Base-by-base conservation (phyloP, 2,888 invertebrate species). In the Apamea anceps region DNA sequence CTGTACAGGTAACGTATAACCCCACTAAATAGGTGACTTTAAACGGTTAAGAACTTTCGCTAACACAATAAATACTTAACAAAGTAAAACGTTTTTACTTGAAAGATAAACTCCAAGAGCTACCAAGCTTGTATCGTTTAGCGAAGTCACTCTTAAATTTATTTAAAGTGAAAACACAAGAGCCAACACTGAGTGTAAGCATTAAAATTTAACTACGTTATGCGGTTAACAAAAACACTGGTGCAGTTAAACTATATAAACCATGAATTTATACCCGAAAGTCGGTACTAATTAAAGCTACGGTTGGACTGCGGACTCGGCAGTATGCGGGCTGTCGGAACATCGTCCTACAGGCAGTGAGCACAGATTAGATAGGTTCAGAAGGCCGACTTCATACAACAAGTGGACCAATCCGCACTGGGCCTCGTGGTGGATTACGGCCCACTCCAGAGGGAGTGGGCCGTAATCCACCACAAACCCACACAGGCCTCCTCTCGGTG, bases 241-340 rank as follows among this genome's bases (percentile, higher is more conserved):
- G 84, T 84, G 81, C 82, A 87, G 86, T 83, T 86, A 87, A 88
- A 89, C 87, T 87, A 83, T 86, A 70, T 54, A 86, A 91, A 89
- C 89, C 87, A 86, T 89, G 83, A 90, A 92, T 91, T 92, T 93
- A 91, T 90, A 86, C 88, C 88, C 90, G 81, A 91, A 90, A 91
- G 92, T 91, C 91, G 82, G 91, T 87, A 88, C 92, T 94, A 94
- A 94, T 94, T 94, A 94, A 93, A 90, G 87, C 84, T 65, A 87
- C 88, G 77, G 85, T 79, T 81, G 87, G 81, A 85, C 85, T 85
- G 88, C 86, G 84, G 85, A 90, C 84, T 89, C 85, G 79, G 89
- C 90, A 84, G 84, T 84, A 87, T 87, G 85, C 85, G 81, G 79
- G 85, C 88, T 86, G 82, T 84, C 87, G 80, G 77, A 84, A 83